Base-by-base conservation (phyloP, 2,113 vertebrate genomes). In the Lagopus leucura region DNA sequence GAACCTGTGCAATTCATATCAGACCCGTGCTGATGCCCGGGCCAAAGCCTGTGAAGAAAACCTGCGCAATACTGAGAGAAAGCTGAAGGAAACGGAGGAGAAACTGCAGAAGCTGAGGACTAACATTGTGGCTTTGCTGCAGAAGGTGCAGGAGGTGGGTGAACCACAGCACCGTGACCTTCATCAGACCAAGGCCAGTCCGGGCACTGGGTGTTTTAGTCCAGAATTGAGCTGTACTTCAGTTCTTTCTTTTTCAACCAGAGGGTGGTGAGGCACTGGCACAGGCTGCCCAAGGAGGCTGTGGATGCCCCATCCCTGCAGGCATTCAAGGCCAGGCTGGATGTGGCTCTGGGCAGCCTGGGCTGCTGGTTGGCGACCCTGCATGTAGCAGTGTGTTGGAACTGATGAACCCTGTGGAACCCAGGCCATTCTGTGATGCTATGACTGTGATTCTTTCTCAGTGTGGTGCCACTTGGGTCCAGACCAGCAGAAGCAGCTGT, bases 131-230 rank as follows among this genome's bases (percentile, higher is more conserved):
- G 98, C 99, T 10, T 98, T 99, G 58, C 97, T 99, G 43, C 99
- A 99, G 95, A 99, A 99, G 97, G 99, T 99, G 43, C 99, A 99
- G 97, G 99, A 99, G 99, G 99, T 99, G 94, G 81, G 98, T 95
- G 81, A 94, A 43, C 9, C 8, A 54, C 64, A 92, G 18, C 63
- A 32, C 18, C 34, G 25, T 0, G 3, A 42, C 18, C 28, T 69
- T 27, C 63, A 14, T 27, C 11, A 18, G 28, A 19, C 19, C 48
- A 20, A 34, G 57, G 22, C 25, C 28, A 6, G 22, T 50, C 8
- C 24, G 24, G 60, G 45, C 64, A 34, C 75, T 38, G 24, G 7
- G 19, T 69, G 30, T 30, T 58, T 79, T n/a, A 52, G n/a, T 55
- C 58, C 24, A 58, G 10, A 0, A 0, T 34, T 65, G 78, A 40